A percentile compares a stretch with the other conserved stretches of the same genome.
These are phyloP conservation scores for Nymphalis polychloros DNA, from an alignment of 2,888 invertebrate genomes.

Conservation along the genomic window DNA sequence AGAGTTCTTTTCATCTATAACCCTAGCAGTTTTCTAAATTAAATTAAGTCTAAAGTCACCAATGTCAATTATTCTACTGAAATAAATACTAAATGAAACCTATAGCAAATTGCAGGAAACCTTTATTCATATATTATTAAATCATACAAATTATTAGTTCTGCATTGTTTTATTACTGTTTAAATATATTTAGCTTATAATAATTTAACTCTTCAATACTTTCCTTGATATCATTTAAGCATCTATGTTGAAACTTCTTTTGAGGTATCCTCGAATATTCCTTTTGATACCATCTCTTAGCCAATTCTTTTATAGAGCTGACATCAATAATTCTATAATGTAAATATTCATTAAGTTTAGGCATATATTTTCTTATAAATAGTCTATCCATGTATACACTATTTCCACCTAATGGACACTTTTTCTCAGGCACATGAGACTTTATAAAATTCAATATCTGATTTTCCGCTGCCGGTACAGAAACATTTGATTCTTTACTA, in stretches of 20 bases:
- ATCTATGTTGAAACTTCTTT: conserved; percentile 86
- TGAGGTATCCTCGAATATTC: conserved; percentile 80
- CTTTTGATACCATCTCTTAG: conserved; percentile 88
- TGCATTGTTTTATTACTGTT: background rate
- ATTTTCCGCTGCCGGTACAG: conserved; percentile 85
- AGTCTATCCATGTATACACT: conserved; percentile 92
- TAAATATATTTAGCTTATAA: conserved; percentile 86
- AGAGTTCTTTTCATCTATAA: too few relatives aligned
- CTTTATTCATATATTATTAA: too few relatives aligned
- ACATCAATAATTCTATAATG: conserved; percentile 98
- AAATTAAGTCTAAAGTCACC: too few relatives aligned
- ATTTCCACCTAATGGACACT: conserved; percentile 93
- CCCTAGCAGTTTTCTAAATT: too few relatives aligned
- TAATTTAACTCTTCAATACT: conserved; percentile 91
- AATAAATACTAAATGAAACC: too few relatives aligned
- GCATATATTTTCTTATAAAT: conserved; percentile 93
- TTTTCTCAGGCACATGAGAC: conserved; percentile 77
- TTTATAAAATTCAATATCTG: conserved; percentile 87
- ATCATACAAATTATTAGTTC: background rate
- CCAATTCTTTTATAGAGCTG: conserved; percentile 93
- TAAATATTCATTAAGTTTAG: conserved; percentile 87
- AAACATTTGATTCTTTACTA: conserved; percentile 85
- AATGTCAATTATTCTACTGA: too few relatives aligned
- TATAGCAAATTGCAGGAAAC: too few relatives aligned
- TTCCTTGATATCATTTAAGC: conserved; percentile 92